Base-by-base conservation (phyloP, 2,113 vertebrate genomes). In the Peromyscus leucopus region DNA sequence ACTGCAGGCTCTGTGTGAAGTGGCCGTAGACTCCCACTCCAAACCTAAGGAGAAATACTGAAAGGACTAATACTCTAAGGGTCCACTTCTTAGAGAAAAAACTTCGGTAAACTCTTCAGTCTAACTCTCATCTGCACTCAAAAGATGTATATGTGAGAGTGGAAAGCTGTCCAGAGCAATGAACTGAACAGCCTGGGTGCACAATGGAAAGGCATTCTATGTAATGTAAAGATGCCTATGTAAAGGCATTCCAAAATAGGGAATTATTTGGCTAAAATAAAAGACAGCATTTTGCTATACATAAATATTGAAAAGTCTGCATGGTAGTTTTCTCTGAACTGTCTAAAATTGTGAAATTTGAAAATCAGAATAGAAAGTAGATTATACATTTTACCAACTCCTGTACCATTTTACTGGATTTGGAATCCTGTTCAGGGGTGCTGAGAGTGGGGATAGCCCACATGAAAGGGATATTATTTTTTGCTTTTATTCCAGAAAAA, bases 21-120 rank as follows among this genome's bases (percentile, higher is more conserved):
- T 57, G 46, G 65, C 31, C 16, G 26, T 16, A 57, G 93, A 72
- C 22, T 57, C 19, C 33, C 4, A 39, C 2, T 16, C 31, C 67
- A 33, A 78, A 55, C 9, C 31, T 63, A 39, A 36, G 33, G 61
- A 61, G 36, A 48, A 87, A 93, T 55, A 13, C 3, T 95, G 65
- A 55, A 61, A 91, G 28, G 96, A 95, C 15, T 78, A 26, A 63
- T 89, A 84, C 19, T n/a, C n/a, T 5, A 89, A 91, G 83, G 48
- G 87, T 33, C 57, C 36, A 63, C 59, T 92, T 96, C 91, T 65
- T 80, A 71, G 89, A 71, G 78, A 94, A 85, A 85, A 90, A 36
- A 86, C 95, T 82, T 76, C 78, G 59, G 88, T 97, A 90, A 85
- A 94, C 85, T 95, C 80, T 97, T 91, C 17, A 65, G 42, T 46